Conservation (phyloP, 2,113 vertebrate genomes). For the Protobothrops mucrosquamatus region DNA sequence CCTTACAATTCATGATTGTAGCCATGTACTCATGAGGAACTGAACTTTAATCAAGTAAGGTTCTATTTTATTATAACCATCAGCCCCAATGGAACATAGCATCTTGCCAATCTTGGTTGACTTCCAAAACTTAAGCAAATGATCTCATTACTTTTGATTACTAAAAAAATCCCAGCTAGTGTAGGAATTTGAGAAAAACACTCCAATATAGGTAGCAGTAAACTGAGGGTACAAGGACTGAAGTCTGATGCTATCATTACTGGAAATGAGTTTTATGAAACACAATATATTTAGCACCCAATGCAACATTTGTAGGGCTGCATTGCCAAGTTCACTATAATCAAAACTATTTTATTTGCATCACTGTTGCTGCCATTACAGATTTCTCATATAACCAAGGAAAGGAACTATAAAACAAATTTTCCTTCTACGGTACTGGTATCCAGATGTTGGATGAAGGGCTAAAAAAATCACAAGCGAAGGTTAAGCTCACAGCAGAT, state of each 20-base stretch:
- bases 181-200: neutral
- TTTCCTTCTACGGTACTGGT: neutral
- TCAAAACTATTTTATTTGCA: neutral
- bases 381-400: neutral
- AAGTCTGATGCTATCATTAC: neutral
- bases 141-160: neutral
- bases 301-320: neutral
- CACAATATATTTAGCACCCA: neutral
- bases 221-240: neutral
- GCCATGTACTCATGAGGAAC: neutral
- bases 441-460: neutral
- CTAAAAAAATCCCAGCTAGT: neutral
- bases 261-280: neutral
- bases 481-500: neutral
- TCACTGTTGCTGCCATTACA: neutral
- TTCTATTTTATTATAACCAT: neutral
- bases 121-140: neutral
- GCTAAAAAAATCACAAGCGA: neutral
- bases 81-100: neutral
- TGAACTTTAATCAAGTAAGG: neutral
- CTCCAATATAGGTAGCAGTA: neutral
- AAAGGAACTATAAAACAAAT: neutral
- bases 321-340: neutral
- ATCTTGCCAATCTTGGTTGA: neutral
- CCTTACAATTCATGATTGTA: neutral